Conservation (phyloP, 1,140 invertebrate species). For the Cydia pomonella region DNA sequence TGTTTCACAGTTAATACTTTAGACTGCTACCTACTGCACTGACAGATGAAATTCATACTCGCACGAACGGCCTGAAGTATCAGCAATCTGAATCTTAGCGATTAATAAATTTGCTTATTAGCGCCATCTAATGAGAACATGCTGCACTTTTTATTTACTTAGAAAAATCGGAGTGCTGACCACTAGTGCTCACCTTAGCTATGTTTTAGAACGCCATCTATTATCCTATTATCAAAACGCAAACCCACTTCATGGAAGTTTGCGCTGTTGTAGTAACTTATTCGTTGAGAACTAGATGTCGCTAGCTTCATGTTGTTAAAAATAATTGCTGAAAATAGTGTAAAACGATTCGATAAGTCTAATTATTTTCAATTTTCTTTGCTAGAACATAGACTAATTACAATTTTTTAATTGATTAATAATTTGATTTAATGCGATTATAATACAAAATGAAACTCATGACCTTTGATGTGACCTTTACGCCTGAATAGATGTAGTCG, state of each 20-base stretch:
- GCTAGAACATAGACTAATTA: not conserved
- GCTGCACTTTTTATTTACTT: no score
- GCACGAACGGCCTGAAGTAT: no score
- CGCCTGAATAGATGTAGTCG: conserved; percentile 2
- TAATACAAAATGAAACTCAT: not conserved
- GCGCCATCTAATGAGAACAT: no score
- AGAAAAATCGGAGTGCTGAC: no score
- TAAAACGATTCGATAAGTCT: not conserved
- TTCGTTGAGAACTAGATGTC: not conserved
- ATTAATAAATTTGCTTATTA: not conserved
- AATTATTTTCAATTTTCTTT: not conserved
- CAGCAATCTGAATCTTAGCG: no score
- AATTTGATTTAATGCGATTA: not conserved
- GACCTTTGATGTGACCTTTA: not conserved
- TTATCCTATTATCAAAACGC: not conserved
- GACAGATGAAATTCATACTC: not conserved
- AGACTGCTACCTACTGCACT: no score
- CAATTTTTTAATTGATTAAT: not conserved
- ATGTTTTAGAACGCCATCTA: not conserved
- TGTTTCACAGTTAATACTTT: no score
- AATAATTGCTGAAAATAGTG: not conserved
- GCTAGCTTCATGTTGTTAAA: not conserved
- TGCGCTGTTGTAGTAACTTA: not conserved
- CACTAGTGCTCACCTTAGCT: not conserved
- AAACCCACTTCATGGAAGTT: not conserved